phyloP scores from a whole-genome alignment of 2,113 vertebrate species.

The Mesitornis unicolor region DNA sequence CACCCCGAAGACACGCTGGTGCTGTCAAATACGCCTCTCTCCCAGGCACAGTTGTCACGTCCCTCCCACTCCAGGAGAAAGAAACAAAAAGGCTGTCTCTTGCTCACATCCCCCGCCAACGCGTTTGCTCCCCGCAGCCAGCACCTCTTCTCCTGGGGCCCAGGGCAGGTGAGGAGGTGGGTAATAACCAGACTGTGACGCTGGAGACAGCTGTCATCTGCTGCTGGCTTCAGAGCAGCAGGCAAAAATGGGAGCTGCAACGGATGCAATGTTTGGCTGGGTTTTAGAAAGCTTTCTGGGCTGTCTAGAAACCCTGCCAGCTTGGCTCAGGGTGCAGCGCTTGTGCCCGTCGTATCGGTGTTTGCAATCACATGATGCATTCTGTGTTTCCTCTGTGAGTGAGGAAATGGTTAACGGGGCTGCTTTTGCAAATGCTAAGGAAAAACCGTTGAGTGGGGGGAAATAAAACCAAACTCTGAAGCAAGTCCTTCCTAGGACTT shows the following conservation, averaged over 20 bases:
- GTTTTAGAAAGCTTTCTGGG: background rate
- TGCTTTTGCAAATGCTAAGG: background rate
- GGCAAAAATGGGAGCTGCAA: background rate
- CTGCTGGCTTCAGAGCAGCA: background rate
- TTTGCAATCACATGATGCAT: background rate
- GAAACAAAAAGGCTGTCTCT: background rate
- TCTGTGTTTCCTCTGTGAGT: background rate
- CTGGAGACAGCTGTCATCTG: slow-evolving; percentile 8
- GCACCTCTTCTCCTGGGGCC: background rate
- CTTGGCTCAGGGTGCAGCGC: background rate
- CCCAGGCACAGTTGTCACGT: background rate
- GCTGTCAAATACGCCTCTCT: background rate
- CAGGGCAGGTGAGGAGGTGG: background rate
- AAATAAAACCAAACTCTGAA: background rate
- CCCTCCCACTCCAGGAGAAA: background rate
- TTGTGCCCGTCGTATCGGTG: background rate
- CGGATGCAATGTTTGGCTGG: background rate
- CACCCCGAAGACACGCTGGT: background rate
- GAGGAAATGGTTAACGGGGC: background rate
- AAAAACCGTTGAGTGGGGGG: background rate
- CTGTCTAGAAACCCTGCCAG: background rate
- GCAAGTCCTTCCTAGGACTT: background rate
- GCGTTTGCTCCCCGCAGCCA: background rate
- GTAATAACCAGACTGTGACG: background rate
- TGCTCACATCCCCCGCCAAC: background rate